phyloP scores from a whole-genome alignment of 2,797 vertebrate genomes.

The Natrix natrix region DNA sequence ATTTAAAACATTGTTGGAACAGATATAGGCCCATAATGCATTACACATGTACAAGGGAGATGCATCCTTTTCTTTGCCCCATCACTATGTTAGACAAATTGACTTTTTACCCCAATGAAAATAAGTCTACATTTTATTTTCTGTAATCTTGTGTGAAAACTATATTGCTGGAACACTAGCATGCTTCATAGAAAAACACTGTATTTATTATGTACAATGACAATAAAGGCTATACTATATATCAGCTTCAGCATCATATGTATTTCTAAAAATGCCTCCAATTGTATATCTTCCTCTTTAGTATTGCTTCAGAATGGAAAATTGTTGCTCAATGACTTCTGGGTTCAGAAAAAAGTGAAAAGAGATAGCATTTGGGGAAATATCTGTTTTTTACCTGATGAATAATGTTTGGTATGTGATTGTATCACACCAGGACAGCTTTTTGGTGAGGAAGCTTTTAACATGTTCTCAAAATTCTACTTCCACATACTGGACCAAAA shows the following conservation, averaged over 20 bases:
- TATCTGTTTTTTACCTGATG: background rate
- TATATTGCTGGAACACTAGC: background rate
- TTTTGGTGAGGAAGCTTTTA: background rate
- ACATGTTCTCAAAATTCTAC: background rate
- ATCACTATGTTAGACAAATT: background rate
- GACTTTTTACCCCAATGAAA: background rate
- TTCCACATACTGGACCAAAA: background rate
- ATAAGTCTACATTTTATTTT: background rate
- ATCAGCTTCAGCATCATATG: background rate
- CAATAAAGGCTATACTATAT: too few relatives aligned
- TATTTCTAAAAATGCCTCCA: background rate
- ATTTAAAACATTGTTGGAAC: conserved; percentile 83
- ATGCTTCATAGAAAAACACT: background rate
- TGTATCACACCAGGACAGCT: background rate
- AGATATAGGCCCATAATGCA: conserved; percentile 14
- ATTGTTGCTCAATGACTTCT: background rate
- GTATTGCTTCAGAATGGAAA: background rate
- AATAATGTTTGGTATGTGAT: background rate
- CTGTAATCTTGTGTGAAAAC: background rate
- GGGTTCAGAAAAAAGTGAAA: background rate
- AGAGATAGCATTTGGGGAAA: background rate
- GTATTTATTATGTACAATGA: too few relatives aligned
- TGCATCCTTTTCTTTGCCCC: background rate
- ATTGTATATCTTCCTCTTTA: background rate
- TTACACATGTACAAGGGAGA: background rate